Conservation (phyloP, 2,113 vertebrate genomes). For the Lethenteron camtschaticum region DNA sequence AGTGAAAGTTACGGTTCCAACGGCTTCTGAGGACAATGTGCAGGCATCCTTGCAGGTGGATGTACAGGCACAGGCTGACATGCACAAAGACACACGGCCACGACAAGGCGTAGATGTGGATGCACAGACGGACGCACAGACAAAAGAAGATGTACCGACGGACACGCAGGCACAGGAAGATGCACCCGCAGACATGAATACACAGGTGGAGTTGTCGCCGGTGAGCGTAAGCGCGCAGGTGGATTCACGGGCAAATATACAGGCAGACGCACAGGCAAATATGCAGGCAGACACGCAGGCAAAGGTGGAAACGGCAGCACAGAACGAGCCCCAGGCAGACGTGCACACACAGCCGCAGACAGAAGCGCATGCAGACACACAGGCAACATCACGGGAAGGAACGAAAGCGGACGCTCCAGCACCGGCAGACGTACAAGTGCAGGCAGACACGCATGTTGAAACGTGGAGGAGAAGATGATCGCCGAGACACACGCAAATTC, state of each 20-base stretch:
- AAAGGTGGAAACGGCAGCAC: not conserved
- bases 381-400: not conserved
- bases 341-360: not conserved
- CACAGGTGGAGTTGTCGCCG: not conserved
- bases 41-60: too few species aligned
- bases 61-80: too few species aligned
- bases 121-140: not conserved
- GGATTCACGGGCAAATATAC: not conserved
- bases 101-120: too few species aligned
- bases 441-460: not conserved
- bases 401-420: not conserved
- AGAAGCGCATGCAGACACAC: not conserved
- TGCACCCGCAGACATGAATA: not conserved
- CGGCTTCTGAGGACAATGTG: too few species aligned
- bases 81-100: too few species aligned
- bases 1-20: too few species aligned
- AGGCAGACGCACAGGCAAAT: not conserved
- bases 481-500: not conserved
- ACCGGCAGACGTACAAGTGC: not conserved
- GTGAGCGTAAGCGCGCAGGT: not conserved
- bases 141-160: not conserved
- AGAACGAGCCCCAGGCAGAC: not conserved
- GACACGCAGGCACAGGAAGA: not conserved
- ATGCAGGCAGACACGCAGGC: not conserved
- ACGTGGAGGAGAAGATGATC: not conserved